Evolutionary conservation across 2,113 vertebrate species (phyloP), one percentile per base, ranked within the genome.

Genomic region (Butorides virescens): DNA sequence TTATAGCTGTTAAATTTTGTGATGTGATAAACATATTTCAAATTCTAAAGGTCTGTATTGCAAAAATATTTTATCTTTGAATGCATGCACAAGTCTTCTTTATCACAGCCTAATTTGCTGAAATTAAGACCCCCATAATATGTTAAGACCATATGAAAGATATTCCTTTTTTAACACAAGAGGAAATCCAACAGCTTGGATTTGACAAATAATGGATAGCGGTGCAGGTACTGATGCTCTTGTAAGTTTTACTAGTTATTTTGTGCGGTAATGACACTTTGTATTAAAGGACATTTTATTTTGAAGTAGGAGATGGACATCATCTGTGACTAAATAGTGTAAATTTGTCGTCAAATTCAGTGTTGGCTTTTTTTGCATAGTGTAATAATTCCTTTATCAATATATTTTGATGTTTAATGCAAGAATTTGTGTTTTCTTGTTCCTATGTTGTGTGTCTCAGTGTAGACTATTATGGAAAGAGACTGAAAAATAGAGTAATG

Each of bases 171-270:
- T 91, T 84, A 71, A 70, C 82, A 81, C 12, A 77, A 55, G 29
- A 83, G 42, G 55, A 87, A 90, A 88, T 96, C 46, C 56, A 80
- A 37, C 59, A 78, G 94, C 75, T 91, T 80, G 78, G 90, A 92
- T 96, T 83, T 72, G 71, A 66, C 39, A 82, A 95, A 72, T 84
- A 93, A 74, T 80, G 82, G 61, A 50, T 71, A 97, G 68, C 49
- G 90, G 65, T 93, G 61, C 16, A 87, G 68, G 77, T 95, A 67
- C 52, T 93, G 86, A 76, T 92, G 80, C 59, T 95, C 50, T 47
- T 79, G 50, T 36, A 90, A 92, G 58, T 95, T 95, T 95, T 97
- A 79, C 11, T 42, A 13, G 76, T 94, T 87, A 95, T 91, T 97
- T 95, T 96, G 25, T 88, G 27, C 53, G 83, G 36, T 93, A 83